phyloP scores from a whole-genome alignment of 2,888 invertebrate species.

The Thalpophila matura region DNA sequence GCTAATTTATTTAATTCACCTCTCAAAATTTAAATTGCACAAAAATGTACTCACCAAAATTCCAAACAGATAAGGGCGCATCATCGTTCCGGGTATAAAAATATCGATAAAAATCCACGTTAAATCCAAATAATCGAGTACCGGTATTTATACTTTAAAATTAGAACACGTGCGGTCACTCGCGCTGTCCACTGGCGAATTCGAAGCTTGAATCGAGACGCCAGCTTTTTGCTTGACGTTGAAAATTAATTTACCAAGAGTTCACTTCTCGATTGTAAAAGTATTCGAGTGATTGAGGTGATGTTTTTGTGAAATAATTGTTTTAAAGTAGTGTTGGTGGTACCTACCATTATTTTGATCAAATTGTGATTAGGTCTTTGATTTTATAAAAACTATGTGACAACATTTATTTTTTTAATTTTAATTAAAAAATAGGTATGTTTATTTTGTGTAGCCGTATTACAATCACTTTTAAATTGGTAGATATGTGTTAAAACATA shows the following conservation, averaged over 20 bases:
- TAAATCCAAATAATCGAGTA: constrained; percentile 42
- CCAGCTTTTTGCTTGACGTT: constrained; percentile 78
- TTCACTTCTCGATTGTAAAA: constrained; percentile 66
- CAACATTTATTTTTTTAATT: no score
- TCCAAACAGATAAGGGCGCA: constrained; percentile 68
- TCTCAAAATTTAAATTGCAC: background rate
- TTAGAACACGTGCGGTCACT: constrained; percentile 68
- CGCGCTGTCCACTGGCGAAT: constrained; percentile 71
- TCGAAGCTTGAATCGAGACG: constrained; percentile 68
- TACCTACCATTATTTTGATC: no score
- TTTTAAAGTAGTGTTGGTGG: no score
- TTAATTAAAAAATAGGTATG: no score
- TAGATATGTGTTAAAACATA: no score
- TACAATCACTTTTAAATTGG: no score
- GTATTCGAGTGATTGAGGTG: constrained; percentile 9
- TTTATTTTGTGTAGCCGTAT: no score
- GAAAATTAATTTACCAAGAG: constrained; percentile 64
- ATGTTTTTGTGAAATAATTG: no score
- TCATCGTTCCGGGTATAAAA: constrained; percentile 64
- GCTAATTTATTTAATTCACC: background rate
- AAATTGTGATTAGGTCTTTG: no score
- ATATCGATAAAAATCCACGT: constrained; percentile 62
- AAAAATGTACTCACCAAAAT: constrained; percentile 72
- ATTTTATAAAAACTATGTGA: no score
- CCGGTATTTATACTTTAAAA: constrained; percentile 57